Conservation (phyloP, 2,113 vertebrate genomes). For the Solea senegalensis region DNA sequence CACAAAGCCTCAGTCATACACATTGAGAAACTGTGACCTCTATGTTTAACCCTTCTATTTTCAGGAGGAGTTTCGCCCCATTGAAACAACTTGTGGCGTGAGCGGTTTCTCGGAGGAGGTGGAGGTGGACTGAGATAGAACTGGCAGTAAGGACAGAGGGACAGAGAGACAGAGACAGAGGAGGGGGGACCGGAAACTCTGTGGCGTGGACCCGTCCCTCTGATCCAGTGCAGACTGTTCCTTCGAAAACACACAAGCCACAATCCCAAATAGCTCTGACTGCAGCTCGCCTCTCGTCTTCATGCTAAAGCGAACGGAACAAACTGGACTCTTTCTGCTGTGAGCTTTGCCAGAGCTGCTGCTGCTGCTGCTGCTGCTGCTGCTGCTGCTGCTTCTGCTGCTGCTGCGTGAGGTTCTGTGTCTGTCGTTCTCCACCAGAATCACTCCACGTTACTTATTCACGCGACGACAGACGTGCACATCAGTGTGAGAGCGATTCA, state of each 20-base stretch:
- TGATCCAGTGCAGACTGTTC: slow-evolving; percentile 79
- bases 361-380: slow-evolving; percentile 11
- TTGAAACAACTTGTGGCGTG: slow-evolving; percentile 70
- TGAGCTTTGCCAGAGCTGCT: slow-evolving; percentile 68
- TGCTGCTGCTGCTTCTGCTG: slow-evolving; percentile 16
- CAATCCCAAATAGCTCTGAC: slow-evolving; percentile 75
- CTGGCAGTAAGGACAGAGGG: slow-evolving; percentile 32
- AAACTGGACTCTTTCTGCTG: slow-evolving; percentile 47
- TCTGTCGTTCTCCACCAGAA: too few species aligned
- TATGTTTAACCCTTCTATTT: slow-evolving; percentile 72
- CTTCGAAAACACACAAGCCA: slow-evolving; percentile 69
- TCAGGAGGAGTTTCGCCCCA: slow-evolving; percentile 51
- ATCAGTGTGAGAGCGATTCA: too few species aligned
- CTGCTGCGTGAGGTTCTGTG: too few species aligned
- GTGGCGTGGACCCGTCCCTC: slow-evolving; percentile 55
- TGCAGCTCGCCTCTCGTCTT: slow-evolving; percentile 51
- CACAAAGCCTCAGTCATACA: slow-evolving; percentile 43
- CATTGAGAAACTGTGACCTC: slow-evolving; percentile 60
- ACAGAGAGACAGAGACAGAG: neutral
- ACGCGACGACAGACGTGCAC: too few species aligned
- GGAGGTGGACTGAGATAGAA: slow-evolving; percentile 53
- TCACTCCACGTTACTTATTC: too few species aligned
- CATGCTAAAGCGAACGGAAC: slow-evolving; percentile 62
- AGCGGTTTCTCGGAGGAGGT: slow-evolving; percentile 54
- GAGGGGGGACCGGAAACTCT: slow-evolving; percentile 34